Percentiles rank a stretch among this genome's conserved stretches.
Conservation (phyloP, 2,113 vertebrate species). For the Menura novaehollandiae region DNA sequence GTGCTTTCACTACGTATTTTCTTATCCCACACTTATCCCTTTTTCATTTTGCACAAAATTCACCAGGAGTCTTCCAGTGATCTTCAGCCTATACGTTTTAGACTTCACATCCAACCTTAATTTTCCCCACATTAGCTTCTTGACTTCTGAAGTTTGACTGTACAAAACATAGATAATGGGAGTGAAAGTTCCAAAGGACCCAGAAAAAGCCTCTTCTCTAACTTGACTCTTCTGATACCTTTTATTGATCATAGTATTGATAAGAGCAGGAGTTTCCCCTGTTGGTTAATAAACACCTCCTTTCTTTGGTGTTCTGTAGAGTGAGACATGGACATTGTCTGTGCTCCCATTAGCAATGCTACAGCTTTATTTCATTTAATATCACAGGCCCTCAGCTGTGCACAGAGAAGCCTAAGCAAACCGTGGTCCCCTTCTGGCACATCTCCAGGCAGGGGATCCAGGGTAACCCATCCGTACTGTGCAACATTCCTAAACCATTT, state of each 20-base stretch:
- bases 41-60: neutral
- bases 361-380: neutral
- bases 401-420: neutral
- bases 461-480: neutral
- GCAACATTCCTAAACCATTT: neutral
- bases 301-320: neutral
- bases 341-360: neutral
- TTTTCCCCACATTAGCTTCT: neutral
- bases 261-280: neutral
- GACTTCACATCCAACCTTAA: neutral
- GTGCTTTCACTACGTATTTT: neutral
- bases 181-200: neutral
- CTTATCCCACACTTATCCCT: neutral
- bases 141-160: neutral
- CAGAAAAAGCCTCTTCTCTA: neutral
- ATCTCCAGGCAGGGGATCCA: neutral
- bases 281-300: neutral
- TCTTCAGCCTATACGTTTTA: neutral
- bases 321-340: neutral
- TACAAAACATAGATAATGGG: neutral
- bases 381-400: neutral
- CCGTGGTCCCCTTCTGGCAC: rapidly evolving
- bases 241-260: neutral
- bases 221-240: neutral
- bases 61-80: neutral